Evolutionary conservation across 2,113 vertebrate genomes (phyloP), one percentile per base, ranked within the genome.

Genomic region (Sakesphorus luctuosus): DNA sequence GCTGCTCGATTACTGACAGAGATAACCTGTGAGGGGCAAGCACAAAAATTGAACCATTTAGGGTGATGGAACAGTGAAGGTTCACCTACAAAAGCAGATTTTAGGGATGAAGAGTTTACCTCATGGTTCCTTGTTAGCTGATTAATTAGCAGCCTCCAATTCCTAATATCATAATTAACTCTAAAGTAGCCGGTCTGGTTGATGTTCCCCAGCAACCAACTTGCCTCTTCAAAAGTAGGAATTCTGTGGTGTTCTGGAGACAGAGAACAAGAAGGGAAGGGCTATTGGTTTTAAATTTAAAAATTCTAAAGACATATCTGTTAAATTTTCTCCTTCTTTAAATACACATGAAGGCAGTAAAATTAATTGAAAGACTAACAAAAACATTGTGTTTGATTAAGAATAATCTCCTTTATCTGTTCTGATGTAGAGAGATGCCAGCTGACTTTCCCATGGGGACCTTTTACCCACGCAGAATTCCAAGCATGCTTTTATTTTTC

Each of bases 161-260:
- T 99, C 91, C 98, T 98, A 75, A 99, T 98, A 98, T 99, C 99
- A 73, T 99, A 99, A 98, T 99, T 99, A 97, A 99, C 99, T 86
- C 99, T 98, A 88, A 99, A 99, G 97, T 99, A 99, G 18, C 99
- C 99, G 4, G 99, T 99, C 97, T 99, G 99, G 97, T 99, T 99
- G 96, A 99, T 98, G 97, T 99, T 99, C 63, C 99, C 99, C 29
- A 99, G 97, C 90, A 99, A 97, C 99, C 99, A 99, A 59, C 74
- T 98, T 93, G 96, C 98, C 63, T 98, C 98, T 50, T 98, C 98
- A 94, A 99, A 97, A 91, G 95, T 96, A 74, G 97, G 96, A 95
- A 99, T 98, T 96, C 96, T 98, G 96, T 99, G 99, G 24, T 95
- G 98, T 90, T 99, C 99, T 99, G 66, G 38, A 97, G 97, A 95